A percentile compares a stretch with the other conserved stretches of the same genome.
Evolutionary conservation across 1,140 invertebrate species (phyloP).

Genomic region (Ctenoplectra terminalis): DNA sequence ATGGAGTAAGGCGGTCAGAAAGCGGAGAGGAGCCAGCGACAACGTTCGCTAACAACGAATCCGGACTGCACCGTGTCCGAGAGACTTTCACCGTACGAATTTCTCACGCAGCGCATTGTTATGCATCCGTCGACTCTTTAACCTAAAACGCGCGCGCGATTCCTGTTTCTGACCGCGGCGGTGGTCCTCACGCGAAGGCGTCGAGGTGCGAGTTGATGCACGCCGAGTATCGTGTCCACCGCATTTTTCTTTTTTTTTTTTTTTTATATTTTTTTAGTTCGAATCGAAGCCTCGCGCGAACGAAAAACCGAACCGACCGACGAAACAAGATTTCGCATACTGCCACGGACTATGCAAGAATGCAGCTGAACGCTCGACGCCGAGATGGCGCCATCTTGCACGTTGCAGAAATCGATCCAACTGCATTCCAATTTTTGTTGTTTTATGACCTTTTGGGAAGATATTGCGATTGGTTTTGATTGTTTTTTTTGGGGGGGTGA

Average conservation of each 20-base stretch:
- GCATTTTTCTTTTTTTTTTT: background rate
- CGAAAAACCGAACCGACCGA: conserved; percentile 5
- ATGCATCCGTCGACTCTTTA: conserved; percentile 42
- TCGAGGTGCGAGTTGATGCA: background rate
- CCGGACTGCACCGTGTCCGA: conserved; percentile 14
- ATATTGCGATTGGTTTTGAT: background rate
- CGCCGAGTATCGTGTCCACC: background rate
- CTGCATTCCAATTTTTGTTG: background rate
- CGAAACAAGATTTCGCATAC: conserved; percentile 18
- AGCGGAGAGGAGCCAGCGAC: background rate
- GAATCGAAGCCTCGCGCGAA: background rate
- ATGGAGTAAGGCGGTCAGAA: background rate
- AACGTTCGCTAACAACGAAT: conserved; percentile 30
- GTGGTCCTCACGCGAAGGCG: background rate
- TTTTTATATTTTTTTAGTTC: background rate
- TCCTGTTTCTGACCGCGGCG: background rate
- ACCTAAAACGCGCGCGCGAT: conserved; percentile 59
- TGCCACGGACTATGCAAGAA: conserved; percentile 26
- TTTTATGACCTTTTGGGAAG: background rate
- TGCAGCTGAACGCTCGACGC: background rate
- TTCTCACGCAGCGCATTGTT: conserved; percentile 64
- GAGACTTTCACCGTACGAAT: conserved; percentile 73
- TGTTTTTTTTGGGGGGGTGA: too few relatives aligned
- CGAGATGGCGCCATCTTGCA: conserved; percentile 27
- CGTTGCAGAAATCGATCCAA: conserved; percentile 11